Conservation (phyloP, 2,888 invertebrate genomes). For the Tenthredo amoena region DNA sequence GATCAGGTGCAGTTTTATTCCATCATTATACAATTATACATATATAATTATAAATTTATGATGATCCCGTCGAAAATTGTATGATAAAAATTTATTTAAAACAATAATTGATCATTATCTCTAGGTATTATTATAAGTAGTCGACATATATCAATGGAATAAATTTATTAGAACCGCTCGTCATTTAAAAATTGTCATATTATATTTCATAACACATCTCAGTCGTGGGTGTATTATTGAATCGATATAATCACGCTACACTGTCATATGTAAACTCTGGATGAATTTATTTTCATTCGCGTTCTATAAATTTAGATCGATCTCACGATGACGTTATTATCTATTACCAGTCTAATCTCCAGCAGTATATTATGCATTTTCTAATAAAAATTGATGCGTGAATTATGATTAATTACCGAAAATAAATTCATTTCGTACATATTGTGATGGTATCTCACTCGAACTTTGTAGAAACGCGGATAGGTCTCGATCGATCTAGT, state of each 20-base stretch:
- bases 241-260: not conserved
- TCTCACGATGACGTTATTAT: not conserved
- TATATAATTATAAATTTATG: not conserved
- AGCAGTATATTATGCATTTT: not conserved
- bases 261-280: not conserved
- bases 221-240: not conserved
- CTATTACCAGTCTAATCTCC: not conserved
- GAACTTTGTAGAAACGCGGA: too few species aligned
- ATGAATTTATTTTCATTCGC: not conserved
- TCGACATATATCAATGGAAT: slow-evolving; percentile 11
- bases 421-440: not conserved
- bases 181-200: not conserved
- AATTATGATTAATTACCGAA: not conserved
- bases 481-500: too few species aligned
- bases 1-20: slow-evolving; percentile 36
- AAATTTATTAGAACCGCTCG: slow-evolving; percentile 16
- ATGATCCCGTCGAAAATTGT: not conserved
- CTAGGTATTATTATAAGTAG: slow-evolving; percentile 19
- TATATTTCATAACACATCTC: not conserved
- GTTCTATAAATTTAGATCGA: not conserved
- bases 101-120: not conserved
- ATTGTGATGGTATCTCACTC: too few species aligned
- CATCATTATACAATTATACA: not conserved
- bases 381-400: not conserved
- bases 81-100: slow-evolving; percentile 2